These are phyloP conservation scores for Pangasianodon hypophthalmus DNA, from an alignment of 2,113 vertebrate species.

Conservation along the genomic window DNA sequence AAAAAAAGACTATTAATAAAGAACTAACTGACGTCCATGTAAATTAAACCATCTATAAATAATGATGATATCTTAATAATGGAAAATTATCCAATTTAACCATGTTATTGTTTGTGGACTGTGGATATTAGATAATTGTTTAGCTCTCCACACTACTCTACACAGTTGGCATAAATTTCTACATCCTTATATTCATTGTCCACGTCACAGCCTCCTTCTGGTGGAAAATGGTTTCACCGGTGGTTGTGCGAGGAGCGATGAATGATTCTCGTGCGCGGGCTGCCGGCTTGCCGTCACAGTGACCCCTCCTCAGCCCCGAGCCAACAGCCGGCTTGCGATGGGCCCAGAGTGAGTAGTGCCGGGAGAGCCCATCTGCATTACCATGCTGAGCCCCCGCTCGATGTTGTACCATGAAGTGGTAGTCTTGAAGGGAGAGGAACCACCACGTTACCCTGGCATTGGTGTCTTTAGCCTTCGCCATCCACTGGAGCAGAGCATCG, in stretches of 20 bases:
- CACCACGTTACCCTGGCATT: too few species aligned
- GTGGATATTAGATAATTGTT: not conserved
- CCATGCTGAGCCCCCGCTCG: too few species aligned
- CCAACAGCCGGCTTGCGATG: too few species aligned
- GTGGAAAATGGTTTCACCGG: not conserved
- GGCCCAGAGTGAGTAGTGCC: too few species aligned
- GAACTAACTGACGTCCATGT: not conserved
- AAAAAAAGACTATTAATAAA: not conserved
- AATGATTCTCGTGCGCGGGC: not conserved
- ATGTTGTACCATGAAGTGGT: too few species aligned
- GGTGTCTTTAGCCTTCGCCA: too few species aligned
- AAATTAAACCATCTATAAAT: not conserved
- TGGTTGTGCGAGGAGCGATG: too few species aligned
- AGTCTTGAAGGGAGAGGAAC: too few species aligned
- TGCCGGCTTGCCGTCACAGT: too few species aligned
- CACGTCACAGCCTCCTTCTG: not conserved
- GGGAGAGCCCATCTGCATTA: too few species aligned
- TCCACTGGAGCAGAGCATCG: too few species aligned
- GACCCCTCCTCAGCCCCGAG: too few species aligned
- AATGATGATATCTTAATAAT: not conserved
- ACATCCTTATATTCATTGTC: constrained; percentile 4
- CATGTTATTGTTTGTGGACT: not conserved
- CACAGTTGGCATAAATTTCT: constrained; percentile 12
- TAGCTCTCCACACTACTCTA: not conserved
- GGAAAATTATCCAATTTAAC: not conserved